A percentile compares a stretch with the other conserved stretches of the same genome.
These are phyloP conservation scores for Fragum sueziense DNA, from an alignment of 2,888 invertebrate genomes.

Conservation along the genomic window DNA sequence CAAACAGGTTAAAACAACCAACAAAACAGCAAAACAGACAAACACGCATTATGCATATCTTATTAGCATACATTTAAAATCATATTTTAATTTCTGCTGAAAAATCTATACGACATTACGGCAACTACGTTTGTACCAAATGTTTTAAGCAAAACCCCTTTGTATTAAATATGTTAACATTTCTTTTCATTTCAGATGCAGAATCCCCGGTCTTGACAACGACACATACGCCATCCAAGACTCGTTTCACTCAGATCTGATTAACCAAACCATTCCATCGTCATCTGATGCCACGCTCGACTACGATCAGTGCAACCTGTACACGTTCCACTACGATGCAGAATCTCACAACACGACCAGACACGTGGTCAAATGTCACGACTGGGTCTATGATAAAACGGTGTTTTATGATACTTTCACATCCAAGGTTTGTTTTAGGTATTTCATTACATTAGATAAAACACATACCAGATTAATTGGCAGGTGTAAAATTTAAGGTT, in stretches of 20 bases:
- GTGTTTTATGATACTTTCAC: slow-evolving; percentile 61
- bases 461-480: no score
- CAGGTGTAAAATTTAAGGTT: no score
- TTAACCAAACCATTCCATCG: slow-evolving; percentile 54
- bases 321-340: neutral
- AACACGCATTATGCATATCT: no score
- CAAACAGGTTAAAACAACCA: no score
- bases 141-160: no score
- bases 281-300: slow-evolving; percentile 19
- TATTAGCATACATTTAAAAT: no score
- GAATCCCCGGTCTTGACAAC: slow-evolving; percentile 48
- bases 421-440: slow-evolving; percentile 56
- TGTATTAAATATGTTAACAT: no score
- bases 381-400: slow-evolving; percentile 66
- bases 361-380: slow-evolving; percentile 37
- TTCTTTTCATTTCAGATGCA: slow-evolving; percentile 52
- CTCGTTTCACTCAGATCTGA: slow-evolving; percentile 29
- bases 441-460: no score
- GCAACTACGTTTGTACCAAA: no score
- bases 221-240: slow-evolving; percentile 54
- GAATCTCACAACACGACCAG: neutral
- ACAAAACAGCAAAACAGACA: no score
- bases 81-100: no score
- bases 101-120: no score
- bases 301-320: slow-evolving; percentile 46